Evolutionary conservation across 1,140 invertebrate genomes (phyloP).

Genomic region (Carcinoscorpius rotundicauda): DNA sequence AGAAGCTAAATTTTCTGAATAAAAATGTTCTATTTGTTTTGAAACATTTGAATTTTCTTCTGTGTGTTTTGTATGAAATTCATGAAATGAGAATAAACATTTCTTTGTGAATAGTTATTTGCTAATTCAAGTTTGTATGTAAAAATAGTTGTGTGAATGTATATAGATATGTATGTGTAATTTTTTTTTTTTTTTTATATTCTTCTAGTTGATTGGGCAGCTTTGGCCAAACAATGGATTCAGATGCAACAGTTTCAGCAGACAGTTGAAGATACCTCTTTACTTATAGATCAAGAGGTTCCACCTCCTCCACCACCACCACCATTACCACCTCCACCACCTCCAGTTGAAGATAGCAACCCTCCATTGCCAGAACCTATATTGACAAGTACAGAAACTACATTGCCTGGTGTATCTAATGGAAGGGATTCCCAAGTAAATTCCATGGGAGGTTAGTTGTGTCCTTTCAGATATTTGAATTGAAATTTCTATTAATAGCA

Average conservation of each 20-base stretch:
- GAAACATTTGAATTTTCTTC: too few species aligned
- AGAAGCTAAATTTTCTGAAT: too few species aligned
- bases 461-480: too few species aligned
- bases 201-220: conserved; percentile 75
- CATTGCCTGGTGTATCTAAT: too few species aligned
- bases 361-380: background rate
- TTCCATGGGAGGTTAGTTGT: too few species aligned
- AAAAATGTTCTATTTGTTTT: too few species aligned
- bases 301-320: conserved; percentile 28
- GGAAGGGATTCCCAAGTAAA: too few species aligned
- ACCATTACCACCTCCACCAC: conserved; percentile 37
- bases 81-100: background rate
- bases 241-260: conserved; percentile 58
- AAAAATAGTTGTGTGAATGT: background rate
- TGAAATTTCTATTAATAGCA: too few species aligned
- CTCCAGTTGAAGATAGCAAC: conserved; percentile 36
- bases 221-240: conserved; percentile 93
- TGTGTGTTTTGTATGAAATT: too few species aligned
- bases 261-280: background rate
- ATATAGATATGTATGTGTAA: background rate
- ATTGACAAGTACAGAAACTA: too few species aligned
- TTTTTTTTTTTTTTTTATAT: conserved; percentile 9
- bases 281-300: background rate
- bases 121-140: background rate
- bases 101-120: background rate